Evolutionary conservation across 2,888 invertebrate genomes (phyloP).

Genomic region (Sesia bembeciformis): DNA sequence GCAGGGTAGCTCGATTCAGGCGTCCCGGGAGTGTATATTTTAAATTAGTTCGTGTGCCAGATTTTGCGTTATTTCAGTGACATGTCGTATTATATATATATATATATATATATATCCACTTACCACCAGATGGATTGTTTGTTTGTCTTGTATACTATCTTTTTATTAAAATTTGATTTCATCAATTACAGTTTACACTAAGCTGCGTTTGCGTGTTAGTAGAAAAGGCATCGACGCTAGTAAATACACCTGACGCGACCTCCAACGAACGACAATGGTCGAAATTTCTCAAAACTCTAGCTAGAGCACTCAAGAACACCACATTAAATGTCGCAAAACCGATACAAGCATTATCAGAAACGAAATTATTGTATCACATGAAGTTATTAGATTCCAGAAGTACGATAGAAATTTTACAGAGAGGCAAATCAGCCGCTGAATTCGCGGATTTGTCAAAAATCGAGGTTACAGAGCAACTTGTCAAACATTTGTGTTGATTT

Average conservation of each 20-base stretch:
- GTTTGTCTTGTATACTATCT: no score
- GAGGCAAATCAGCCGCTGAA: slow-evolving; percentile 47
- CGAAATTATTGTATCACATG: slow-evolving; percentile 36
- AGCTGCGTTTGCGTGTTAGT: slow-evolving; percentile 52
- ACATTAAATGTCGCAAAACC: slow-evolving; percentile 41
- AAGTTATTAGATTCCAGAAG: slow-evolving; percentile 49
- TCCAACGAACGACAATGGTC: slow-evolving; percentile 68
- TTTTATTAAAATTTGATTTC: no score
- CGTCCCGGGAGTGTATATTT: no score
- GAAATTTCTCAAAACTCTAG: slow-evolving; percentile 68
- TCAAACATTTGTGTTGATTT: slow-evolving; percentile 54
- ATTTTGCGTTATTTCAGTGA: no score
- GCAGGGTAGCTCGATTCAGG: no score
- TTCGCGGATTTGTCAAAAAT: slow-evolving; percentile 49
- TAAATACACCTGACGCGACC: slow-evolving; percentile 53
- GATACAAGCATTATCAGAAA: slow-evolving; percentile 26
- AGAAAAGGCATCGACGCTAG: slow-evolving; percentile 41
- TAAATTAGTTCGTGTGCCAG: no score
- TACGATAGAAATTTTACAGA: slow-evolving; percentile 55
- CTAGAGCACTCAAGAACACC: slow-evolving; percentile 56
- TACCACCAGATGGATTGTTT: no score
- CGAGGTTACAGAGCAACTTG: slow-evolving; percentile 43
- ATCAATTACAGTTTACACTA: slow-evolving; percentile 45
- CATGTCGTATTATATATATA: no score
- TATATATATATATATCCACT: no score